A percentile compares a stretch with the other conserved stretches of the same genome.
Conservation (phyloP, 2,113 vertebrate genomes). For the Plecturocebus donacophilus region DNA sequence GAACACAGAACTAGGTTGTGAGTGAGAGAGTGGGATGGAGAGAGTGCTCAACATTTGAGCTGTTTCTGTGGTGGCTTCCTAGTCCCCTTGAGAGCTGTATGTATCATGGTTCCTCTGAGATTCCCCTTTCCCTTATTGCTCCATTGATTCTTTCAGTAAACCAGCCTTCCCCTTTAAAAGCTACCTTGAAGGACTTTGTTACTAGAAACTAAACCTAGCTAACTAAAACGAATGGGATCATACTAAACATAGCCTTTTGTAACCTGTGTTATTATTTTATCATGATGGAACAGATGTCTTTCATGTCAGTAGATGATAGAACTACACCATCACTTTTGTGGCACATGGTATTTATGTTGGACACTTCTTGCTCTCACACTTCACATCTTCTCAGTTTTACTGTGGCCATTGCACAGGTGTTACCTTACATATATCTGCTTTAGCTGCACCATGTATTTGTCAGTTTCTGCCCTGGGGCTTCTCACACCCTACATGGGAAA, state of each 20-base stretch:
- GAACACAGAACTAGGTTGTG: not conserved
- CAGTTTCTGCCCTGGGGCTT: not conserved
- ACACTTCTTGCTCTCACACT: not conserved
- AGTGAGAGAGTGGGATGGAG: not conserved
- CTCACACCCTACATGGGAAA: not conserved
- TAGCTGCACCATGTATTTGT: not conserved
- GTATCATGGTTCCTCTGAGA: not conserved
- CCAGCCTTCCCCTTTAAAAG: not conserved
- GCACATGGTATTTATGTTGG: not conserved
- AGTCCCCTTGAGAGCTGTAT: not conserved
- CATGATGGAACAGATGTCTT: not conserved
- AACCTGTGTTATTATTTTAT: not conserved
- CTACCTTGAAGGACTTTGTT: not conserved
- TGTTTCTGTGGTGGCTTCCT: not conserved
- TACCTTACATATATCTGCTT: not conserved
- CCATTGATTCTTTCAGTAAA: conserved; percentile 15
- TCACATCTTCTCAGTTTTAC: not conserved
- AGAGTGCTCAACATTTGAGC: not conserved
- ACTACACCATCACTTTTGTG: not conserved
- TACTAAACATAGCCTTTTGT: not conserved
- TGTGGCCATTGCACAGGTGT: not conserved
- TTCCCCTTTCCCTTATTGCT: not conserved
- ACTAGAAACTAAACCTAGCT: not conserved
- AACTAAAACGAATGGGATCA: not conserved
- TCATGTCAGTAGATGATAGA: not conserved